Evolutionary conservation across 2,113 vertebrate genomes (phyloP).

Genomic region (Cyanoramphus novaezelandiae): DNA sequence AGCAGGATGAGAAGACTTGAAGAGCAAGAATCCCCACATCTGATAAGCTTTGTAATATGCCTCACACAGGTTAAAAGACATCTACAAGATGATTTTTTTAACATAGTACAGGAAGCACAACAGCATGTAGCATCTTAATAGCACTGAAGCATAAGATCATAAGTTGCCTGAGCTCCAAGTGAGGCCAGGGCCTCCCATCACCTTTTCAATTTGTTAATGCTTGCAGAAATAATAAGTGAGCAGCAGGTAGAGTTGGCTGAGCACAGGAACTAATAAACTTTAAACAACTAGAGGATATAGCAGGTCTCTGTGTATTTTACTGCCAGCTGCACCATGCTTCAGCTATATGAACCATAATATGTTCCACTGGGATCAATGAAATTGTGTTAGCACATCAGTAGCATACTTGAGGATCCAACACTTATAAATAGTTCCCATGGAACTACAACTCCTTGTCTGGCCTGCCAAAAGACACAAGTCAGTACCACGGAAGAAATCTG

Average conservation of each 20-base stretch:
- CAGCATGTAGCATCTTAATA: background rate
- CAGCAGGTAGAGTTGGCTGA: background rate
- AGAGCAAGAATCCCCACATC: background rate
- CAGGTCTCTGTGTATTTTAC: background rate
- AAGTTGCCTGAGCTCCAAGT: background rate
- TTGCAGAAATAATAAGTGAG: constrained; percentile 30
- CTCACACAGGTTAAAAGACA: background rate
- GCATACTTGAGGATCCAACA: background rate
- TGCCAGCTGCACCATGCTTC: background rate
- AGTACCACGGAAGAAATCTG: background rate
- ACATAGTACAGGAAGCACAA: background rate
- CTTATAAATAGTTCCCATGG: constrained; percentile 8
- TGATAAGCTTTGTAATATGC: background rate
- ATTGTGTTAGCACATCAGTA: constrained; percentile 14
- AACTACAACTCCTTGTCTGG: background rate
- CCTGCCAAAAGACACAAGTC: background rate
- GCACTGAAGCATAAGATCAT: background rate
- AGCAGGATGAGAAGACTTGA: background rate
- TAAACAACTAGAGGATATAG: background rate
- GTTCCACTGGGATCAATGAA: constrained; percentile 41
- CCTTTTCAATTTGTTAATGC: constrained; percentile 9
- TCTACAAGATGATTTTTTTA: constrained; percentile 7
- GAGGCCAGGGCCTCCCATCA: background rate
- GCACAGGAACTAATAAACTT: constrained; percentile 39
- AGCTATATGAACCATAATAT: background rate